Evolutionary conservation across 2,113 vertebrate genomes (phyloP), one percentile per base, ranked within the genome.

Genomic region (Blennius ocellaris): DNA sequence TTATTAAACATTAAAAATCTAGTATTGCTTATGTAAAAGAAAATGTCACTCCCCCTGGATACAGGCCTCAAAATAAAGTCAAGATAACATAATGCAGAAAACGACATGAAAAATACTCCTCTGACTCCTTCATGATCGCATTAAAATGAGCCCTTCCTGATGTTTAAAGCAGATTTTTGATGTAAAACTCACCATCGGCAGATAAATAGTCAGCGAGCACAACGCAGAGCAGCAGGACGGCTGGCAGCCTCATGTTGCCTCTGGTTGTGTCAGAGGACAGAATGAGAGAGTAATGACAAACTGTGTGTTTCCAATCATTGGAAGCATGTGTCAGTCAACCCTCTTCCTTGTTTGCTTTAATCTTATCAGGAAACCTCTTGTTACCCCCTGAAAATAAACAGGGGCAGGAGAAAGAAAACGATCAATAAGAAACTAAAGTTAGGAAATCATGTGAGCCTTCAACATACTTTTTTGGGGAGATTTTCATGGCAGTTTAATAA

Each of bases 271-370:
- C 11, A 51, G 57, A 71, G 40, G 54, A 68, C 65, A 66, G 69
- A 87, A 65, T 85, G 75, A 86, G 54, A 40, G 8, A 57, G 54
- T 67, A 83, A 86, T 56, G 77, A 64, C 3, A 48, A 39, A 63
- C 68, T 11, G 45, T 72, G 75, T 72, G 78, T 76, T 78, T 47
- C 45, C 48, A 84, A 84, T 91, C 74, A 89, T 78, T 88, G 81
- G 78, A 88, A 82, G 51, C 86, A 81, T 68, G 83, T 78, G 92
- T 90, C 89, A 91, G 77, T 91, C 75, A 89, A 82, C 92, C 85
- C 45, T 1, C 58, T 44, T 73, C 56, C 62, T 69, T 92, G 84
- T 94, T 93, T 81, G 69, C 83, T 86, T 81, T 69, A 73, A 83
- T 65, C 47, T 72, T 55, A 75, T 89, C 89, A 85, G 62, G 50